A percentile compares a stretch with the other conserved stretches of the same genome.
These are phyloP conservation scores for Prenolepis imparis DNA, from an alignment of 2,888 invertebrate species.

Conservation along the genomic window DNA sequence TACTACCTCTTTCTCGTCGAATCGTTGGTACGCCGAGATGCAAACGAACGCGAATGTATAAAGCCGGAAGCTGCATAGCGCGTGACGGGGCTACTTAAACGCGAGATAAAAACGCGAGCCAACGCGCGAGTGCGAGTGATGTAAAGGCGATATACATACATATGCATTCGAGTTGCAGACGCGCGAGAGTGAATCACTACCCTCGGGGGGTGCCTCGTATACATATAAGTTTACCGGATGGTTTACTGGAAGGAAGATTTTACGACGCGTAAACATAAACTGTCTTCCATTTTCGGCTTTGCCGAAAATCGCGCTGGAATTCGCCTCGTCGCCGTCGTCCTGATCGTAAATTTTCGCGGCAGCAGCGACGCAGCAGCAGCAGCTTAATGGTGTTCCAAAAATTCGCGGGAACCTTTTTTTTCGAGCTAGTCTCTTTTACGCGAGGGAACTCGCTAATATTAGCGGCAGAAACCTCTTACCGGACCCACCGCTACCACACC, in stretches of 20 bases:
- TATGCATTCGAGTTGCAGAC: slow-evolving; percentile 3
- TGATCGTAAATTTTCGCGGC: slow-evolving; percentile 32
- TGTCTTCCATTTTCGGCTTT: slow-evolving; percentile 8
- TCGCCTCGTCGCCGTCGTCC: slow-evolving; percentile 7
- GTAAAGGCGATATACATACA: not conserved
- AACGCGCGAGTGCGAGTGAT: not conserved
- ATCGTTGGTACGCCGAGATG: slow-evolving; percentile 36
- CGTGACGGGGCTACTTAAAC: slow-evolving; percentile 41
- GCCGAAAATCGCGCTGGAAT: slow-evolving; percentile 42
- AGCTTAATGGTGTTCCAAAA: slow-evolving; percentile 41
- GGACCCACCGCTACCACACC: slow-evolving; percentile 31
- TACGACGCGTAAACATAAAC: slow-evolving; percentile 50
- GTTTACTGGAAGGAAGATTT: slow-evolving; percentile 48
- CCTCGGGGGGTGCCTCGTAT: not conserved
- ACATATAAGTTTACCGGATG: slow-evolving; percentile 29
- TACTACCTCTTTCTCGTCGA: slow-evolving; percentile 23
- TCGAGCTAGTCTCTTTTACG: not conserved
- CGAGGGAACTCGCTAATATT: slow-evolving; percentile 46
- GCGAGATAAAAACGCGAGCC: slow-evolving; percentile 23
- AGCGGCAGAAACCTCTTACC: slow-evolving; percentile 38
- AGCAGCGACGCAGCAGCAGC: not conserved
- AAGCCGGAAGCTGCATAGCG: slow-evolving; percentile 17
- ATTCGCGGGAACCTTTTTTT: slow-evolving; percentile 32
- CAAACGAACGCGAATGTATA: slow-evolving; percentile 37
- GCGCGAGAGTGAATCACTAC: slow-evolving; percentile 42